These are phyloP conservation scores for Rhizoglyphus robini DNA, from an alignment of 1,140 invertebrate genomes.

Conservation along the genomic window DNA sequence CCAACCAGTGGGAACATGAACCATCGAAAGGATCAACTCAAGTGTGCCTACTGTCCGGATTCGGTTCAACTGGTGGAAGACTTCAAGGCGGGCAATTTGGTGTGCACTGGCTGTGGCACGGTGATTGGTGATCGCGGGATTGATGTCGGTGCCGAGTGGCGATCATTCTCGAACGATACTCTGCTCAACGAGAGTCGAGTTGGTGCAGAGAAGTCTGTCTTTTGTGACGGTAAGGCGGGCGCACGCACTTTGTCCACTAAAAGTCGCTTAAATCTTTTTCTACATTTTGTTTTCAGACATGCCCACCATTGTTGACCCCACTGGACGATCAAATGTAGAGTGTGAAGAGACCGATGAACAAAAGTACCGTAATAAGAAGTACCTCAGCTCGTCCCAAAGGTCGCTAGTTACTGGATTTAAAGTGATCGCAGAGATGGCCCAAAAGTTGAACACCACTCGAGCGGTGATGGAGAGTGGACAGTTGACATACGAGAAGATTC, in stretches of 20 bases:
- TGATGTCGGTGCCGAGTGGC: constrained; percentile 7
- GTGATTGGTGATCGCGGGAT: constrained; percentile 6
- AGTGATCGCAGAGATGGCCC: constrained; percentile 3
- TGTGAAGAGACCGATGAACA: too few relatives aligned
- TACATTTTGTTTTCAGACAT: too few relatives aligned
- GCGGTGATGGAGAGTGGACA: too few relatives aligned
- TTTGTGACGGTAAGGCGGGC: too few relatives aligned
- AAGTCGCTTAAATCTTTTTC: too few relatives aligned
- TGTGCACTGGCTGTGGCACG: background rate
- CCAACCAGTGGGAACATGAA: too few relatives aligned
- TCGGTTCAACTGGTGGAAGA: background rate
- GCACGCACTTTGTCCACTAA: too few relatives aligned
- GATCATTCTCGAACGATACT: background rate
- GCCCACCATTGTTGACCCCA: too few relatives aligned
- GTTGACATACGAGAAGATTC: constrained; percentile 60
- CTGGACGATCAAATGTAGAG: too few relatives aligned
- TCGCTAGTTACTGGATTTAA: background rate
- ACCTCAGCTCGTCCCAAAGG: background rate
- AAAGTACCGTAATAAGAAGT: background rate
- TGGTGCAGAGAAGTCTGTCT: too few relatives aligned
- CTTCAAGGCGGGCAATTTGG: background rate
- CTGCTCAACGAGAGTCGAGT: too few relatives aligned
- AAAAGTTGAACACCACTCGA: background rate
- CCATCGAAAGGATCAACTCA: too few relatives aligned
- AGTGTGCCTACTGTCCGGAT: background rate